Base-by-base conservation (phyloP, 2,113 vertebrate genomes). In the Pampusana beccarii region DNA sequence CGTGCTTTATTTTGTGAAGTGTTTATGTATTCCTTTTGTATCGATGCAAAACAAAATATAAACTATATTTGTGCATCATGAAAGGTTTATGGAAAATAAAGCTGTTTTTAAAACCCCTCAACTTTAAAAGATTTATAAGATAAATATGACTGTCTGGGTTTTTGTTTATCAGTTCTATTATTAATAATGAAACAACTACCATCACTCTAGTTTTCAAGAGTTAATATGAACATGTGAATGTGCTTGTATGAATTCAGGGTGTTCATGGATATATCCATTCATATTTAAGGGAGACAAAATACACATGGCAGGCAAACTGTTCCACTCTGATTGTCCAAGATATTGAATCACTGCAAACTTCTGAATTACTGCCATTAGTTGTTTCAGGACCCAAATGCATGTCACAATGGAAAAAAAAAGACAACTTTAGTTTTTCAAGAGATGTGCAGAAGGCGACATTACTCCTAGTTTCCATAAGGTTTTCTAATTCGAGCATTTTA, bases 401-500 rank as follows among this genome's bases (percentile, higher is more conserved):
- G 7, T 20, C 3, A 42, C 10, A 36, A 54, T 26, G 11, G 25
- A 42, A 64, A 40, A 4, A 75, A 6, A 11, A 42, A 23, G 19
- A 8, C n/a, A n/a, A n/a, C 26, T 70, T 65, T 20, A 36, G 7
- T 46, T 86, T 85, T 79, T 48, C 13, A 69, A 51, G 38, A 42
- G 13, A 5, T 1, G 0, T 19, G 10, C 1, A 1, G 21, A 23
- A 42, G 11, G 36, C 60, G 7, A 38, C 0, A 3, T 16, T 57
- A 15, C 2, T 46, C 4, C 10, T 36, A 29, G 21, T 23, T 86
- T 80, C 24, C 31, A 8, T 1, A 9, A 58, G 10, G 9, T n/a
- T 67, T 44, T 17, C 25, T 31, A 40, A 66, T 18, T 61, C 13
- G 9, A 78, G 8, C 5, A 53, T 60, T 85, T 78, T 51, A 29